Evolutionary conservation across 2,113 vertebrate genomes (phyloP).

Genomic region (Glaucomys volans): DNA sequence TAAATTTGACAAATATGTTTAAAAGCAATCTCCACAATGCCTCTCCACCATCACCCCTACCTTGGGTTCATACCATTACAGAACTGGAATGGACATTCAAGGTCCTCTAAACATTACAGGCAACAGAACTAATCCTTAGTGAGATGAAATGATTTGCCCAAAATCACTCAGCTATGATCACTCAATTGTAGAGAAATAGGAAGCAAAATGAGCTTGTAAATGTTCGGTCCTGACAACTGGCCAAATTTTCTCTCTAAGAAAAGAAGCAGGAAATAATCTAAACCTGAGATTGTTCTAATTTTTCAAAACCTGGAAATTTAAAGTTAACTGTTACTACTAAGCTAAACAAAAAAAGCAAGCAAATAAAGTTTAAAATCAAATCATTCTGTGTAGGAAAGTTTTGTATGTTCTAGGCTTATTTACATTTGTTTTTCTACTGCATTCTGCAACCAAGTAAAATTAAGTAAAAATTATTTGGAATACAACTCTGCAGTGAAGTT

Average conservation of each 20-base stretch:
- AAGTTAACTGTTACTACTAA: neutral
- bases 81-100: neutral
- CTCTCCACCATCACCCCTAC: neutral
- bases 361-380: neutral
- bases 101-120: neutral
- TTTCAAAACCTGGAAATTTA: neutral
- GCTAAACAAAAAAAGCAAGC: neutral
- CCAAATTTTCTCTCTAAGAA: neutral
- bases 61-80: neutral
- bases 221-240: neutral
- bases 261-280: neutral
- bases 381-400: neutral
- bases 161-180: neutral
- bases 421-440: neutral
- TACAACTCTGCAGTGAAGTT: neutral
- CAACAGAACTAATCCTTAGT: neutral
- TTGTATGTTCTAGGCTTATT: neutral
- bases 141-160: neutral
- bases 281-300: neutral
- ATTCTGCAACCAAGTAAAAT: conserved; percentile 23
- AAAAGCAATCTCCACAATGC: neutral
- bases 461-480: conserved; percentile 1
- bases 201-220: neutral
- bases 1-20: conserved; percentile 31
- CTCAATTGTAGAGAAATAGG: neutral